Evolutionary conservation across 2,888 invertebrate species (phyloP), one percentile per base, ranked within the genome.

Genomic region (Oscheius sp.): DNA sequence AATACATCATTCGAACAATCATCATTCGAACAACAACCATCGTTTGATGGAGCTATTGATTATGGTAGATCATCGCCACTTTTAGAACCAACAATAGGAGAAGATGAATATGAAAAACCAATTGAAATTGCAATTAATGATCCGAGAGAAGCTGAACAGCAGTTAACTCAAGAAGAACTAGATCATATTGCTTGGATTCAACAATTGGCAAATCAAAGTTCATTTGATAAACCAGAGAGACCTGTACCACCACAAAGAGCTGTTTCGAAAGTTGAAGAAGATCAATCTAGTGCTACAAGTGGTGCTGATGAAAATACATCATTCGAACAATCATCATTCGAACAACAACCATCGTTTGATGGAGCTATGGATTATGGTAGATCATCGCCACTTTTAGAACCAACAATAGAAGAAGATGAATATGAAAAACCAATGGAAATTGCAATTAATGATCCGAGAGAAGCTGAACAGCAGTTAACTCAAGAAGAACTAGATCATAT

Each of bases 401-500:
- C 69, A 47, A 20, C 49, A n/a, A 45, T 30, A 4, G 38, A 38
- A 41, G 45, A 47, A 14, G 38, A 38, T 30, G 45, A 47, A n/a
- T 22, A 22, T 17, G 50, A 59, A 17, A 30, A 45, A 30, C 45
- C 9, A 1, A n/a, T 24, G 4, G 38, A 2, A 12, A 2, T 22
- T 17, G 28, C 14, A 8, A 2, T 4, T 4, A 8, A 22, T 2
- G 22, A 22, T 5, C 1, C 12, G 30, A 22, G 12, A n/a, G 45
- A 44, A 38, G 24, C 20, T n/a, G 54, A 57, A 5, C 24, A 24
- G 2, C 57, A 38, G 1, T 22, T 57, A 26, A 38, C 74, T 67
- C 62, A 72, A 72, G 70, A 51, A 20, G 74, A 74, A 54, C 71
- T 78, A 9, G 75, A 73, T 41, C 78, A 76, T 54, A 77, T 77